Evolutionary conservation across 2,797 vertebrate genomes (phyloP).

Genomic region (Hafferia zeledoni): DNA sequence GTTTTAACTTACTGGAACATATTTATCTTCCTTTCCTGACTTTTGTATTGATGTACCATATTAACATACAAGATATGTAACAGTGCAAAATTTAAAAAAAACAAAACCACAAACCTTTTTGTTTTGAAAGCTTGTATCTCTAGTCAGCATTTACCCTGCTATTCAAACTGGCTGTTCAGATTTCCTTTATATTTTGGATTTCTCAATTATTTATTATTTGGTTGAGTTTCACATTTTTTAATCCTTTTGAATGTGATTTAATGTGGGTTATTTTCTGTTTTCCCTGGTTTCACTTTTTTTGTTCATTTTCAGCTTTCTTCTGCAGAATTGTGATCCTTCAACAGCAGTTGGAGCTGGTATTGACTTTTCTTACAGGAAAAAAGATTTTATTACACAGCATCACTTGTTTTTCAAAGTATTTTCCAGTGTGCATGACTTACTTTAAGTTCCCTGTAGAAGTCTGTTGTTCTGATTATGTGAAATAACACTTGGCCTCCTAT

Average conservation of each 20-base stretch:
- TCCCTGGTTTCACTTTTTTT: conserved; percentile 7
- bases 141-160: not conserved
- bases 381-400: not conserved
- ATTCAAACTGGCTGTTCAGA: not conserved
- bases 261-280: not conserved
- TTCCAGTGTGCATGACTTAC: not conserved
- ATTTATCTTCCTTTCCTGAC: not conserved
- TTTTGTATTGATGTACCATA: not conserved
- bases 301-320: conserved; percentile 29
- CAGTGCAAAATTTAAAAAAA: not conserved
- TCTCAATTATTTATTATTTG: not conserved
- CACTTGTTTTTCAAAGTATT: not conserved
- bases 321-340: conserved; percentile 33
- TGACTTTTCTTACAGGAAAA: not conserved
- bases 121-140: not conserved
- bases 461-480: not conserved
- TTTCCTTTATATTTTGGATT: not conserved
- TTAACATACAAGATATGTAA: not conserved
- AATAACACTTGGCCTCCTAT: not conserved
- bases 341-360: conserved; percentile 35
- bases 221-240: not conserved
- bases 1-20: not conserved
- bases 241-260: not conserved
- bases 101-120: not conserved
- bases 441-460: not conserved